Evolutionary conservation across 2,113 vertebrate species (phyloP).

Genomic region (Osmerus mordax): DNA sequence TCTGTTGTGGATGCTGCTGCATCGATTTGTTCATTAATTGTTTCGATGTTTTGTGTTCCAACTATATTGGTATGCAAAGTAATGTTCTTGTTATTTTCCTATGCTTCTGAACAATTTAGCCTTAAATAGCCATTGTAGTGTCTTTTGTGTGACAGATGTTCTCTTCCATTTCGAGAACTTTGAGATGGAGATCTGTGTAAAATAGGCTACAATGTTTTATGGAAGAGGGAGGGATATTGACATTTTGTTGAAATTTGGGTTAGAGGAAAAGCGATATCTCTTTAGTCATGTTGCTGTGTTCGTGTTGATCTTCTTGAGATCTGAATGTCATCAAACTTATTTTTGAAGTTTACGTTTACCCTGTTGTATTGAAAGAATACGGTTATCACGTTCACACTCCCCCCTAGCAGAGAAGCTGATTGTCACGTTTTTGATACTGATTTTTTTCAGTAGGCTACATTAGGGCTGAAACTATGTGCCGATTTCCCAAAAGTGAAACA

Average conservation of each 20-base stretch:
- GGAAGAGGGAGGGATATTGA: slow-evolving; percentile 25
- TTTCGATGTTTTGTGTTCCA: slow-evolving; percentile 51
- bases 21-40: slow-evolving; percentile 39
- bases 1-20: slow-evolving; percentile 40
- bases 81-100: slow-evolving; percentile 32
- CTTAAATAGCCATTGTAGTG: slow-evolving; percentile 62
- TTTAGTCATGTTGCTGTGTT: slow-evolving; percentile 63
- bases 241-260: slow-evolving; percentile 44
- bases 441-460: slow-evolving; percentile 16
- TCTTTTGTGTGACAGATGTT: slow-evolving; percentile 41
- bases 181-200: slow-evolving; percentile 58
- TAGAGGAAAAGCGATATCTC: slow-evolving; percentile 50
- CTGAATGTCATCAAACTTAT: slow-evolving; percentile 72
- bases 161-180: slow-evolving; percentile 45
- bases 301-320: slow-evolving; percentile 71
- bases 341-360: slow-evolving; percentile 72
- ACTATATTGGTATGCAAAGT: slow-evolving; percentile 58
- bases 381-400: slow-evolving; percentile 32
- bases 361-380: slow-evolving; percentile 51
- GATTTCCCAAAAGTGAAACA: slow-evolving; percentile 26
- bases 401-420: slow-evolving; percentile 33
- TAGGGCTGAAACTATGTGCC: slow-evolving; percentile 36
- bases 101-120: slow-evolving; percentile 59
- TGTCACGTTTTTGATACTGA: slow-evolving; percentile 45
- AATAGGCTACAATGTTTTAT: slow-evolving; percentile 43